These are phyloP conservation scores for Drosophila cognata DNA, from an alignment of 2,888 invertebrate species.

Conservation along the genomic window DNA sequence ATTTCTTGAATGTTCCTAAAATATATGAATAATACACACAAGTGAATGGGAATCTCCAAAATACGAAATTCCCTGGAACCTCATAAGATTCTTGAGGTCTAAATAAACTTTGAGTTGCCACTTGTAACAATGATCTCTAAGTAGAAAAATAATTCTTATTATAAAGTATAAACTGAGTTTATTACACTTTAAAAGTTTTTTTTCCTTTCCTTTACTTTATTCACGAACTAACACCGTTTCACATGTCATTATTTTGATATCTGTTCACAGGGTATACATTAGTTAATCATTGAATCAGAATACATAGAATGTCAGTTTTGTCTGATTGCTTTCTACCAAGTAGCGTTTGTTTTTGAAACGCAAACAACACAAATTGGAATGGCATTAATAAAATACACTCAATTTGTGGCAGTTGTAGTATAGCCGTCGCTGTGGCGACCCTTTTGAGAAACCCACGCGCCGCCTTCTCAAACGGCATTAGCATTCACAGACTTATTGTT, in stretches of 20 bases:
- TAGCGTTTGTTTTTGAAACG: conserved; percentile 38
- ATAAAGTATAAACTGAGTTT: background rate
- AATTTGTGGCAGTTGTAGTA: conserved; percentile 48
- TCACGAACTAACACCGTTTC: background rate
- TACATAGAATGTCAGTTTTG: background rate
- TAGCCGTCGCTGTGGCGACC: conserved; percentile 33
- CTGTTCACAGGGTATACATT: conserved; percentile 14
- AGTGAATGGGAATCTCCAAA: background rate
- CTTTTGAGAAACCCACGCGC: conserved; percentile 67
- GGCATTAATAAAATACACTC: conserved; percentile 56
- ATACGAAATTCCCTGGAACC: background rate
- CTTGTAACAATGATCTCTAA: background rate
- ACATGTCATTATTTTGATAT: background rate
- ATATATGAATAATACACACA: background rate
- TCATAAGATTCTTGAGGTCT: background rate
- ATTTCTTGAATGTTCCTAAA: background rate
- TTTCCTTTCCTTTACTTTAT: background rate
- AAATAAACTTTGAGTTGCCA: background rate
- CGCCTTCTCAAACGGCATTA: conserved; percentile 5
- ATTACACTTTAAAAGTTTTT: background rate
- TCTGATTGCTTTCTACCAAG: conserved; percentile 11
- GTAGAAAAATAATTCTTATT: background rate
- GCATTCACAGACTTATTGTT: conserved; percentile 37
- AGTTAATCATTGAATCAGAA: conserved; percentile 5
- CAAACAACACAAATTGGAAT: conserved; percentile 43